Base-by-base conservation (phyloP, 2,113 vertebrate genomes). In the Lepus europaeus region DNA sequence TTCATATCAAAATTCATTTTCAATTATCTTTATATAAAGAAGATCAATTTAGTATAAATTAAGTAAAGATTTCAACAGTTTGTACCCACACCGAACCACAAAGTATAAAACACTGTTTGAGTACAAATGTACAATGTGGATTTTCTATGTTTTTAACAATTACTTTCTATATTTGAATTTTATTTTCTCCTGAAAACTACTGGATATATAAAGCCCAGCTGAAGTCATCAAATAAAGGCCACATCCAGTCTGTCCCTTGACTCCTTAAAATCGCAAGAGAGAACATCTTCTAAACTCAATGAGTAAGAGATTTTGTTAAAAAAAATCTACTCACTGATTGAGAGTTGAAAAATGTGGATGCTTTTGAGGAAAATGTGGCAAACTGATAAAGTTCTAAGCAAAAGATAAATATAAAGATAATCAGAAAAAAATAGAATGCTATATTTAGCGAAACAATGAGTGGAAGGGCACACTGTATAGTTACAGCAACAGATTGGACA, bases 341-440 rank as follows among this genome's bases (percentile, higher is more conserved):
- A 72, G 7, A 66, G 25, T 16, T 56, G 13, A 89, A 85, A 76
- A 86, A 68, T 77, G 61, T 39, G 23, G 78, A 82, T 2, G 53
- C 22, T 53, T 90, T 87, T 9, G 14, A 53, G 56, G 17, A 78
- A 49, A 86, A 81, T 23, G 33, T 61, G 3, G 49, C 49, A 90
- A 78, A 68, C 5, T 89, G 53, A 87, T 73, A 69, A 78, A 9
- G 22, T 61, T 84, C 80, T 76, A 84, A 53, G 31, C 31, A 84
- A 76, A 76, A 68, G 9, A 61, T 66, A 4, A 86, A 72, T 56
- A 77, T 14, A 53, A 63, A 92, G 59, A 23, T 59, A 87, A 93
- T 20, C 45, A 92, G 94, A 95, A 66, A 87, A 68, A 59, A 59
- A 59, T 11, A 56, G 53, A 59, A 59, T 87, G 83, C 77, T 90